Evolutionary conservation across 2,113 vertebrate species (phyloP), one percentile per base, ranked within the genome.

Genomic region (Mastomys natalensis): DNA sequence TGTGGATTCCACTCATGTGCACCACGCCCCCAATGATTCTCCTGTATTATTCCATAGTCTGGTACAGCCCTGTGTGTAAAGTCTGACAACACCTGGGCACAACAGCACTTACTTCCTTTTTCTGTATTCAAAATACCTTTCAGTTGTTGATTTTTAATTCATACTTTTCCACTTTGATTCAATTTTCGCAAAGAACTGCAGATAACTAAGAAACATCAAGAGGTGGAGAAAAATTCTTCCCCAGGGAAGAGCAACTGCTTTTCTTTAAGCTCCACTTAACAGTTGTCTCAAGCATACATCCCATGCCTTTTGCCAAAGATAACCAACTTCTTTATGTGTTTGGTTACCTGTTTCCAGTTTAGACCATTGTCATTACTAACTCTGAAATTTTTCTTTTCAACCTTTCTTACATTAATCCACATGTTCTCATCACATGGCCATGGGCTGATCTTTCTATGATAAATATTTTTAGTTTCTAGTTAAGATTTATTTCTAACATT

Each of bases 201-300:
- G 74, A 21, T 22, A 58, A 58, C 34, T n/a, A 55, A 15, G 78
- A 1, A 82, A 40, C 11, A 4, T 12, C 37, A 55, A n/a, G 19
- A 24, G 11, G 37, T 60, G 5, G 55, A 15, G 80, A 60, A 17
- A 78, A 34, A 53, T 19, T 78, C 48, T 53, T 7, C 76, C 7
- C 29, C 7, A 19, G 6, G 6, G 9, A 37, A 37, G 0, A 82
- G 21, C 21, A 60, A 16, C 3, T 12, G 9, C 15, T 22, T 55
- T 55, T 40, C 51, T 68, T 26, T 15, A 12, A 3, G 26, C 12
- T n/a, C 26, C 13, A 0, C 8, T 51, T 22, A 0, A 0, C 17
- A 1, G 12, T 22, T 70, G 62, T 45, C 51, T 1, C 10, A 19
- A 7, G 12, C 53, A 26, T 2, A 40, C 19, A 31, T 31, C 7